phyloP scores from a whole-genome alignment of 2,888 invertebrate species.

The Dynastes hyllus region DNA sequence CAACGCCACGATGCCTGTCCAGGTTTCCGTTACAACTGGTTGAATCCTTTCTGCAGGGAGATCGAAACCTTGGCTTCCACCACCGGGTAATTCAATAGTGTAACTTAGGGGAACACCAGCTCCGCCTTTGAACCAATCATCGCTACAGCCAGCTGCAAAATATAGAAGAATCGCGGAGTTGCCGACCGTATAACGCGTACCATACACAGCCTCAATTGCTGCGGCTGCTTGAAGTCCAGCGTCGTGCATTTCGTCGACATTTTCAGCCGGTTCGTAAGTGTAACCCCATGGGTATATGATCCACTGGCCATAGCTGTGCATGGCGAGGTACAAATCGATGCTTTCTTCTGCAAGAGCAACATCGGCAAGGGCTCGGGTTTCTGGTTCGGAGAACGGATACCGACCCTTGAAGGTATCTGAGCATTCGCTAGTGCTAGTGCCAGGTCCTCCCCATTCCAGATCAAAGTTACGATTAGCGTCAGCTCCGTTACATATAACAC shows the following conservation, averaged over 20 bases:
- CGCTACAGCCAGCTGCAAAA: conserved; percentile 77
- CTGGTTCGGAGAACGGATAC: conserved; percentile 80
- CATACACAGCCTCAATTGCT: conserved; percentile 67
- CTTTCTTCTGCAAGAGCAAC: conserved; percentile 73
- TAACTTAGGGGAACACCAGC: conserved; percentile 75
- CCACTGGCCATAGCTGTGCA: conserved; percentile 84
- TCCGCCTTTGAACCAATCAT: conserved; percentile 77
- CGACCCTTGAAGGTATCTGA: conserved; percentile 77
- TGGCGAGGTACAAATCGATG: conserved; percentile 79
- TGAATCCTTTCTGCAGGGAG: conserved; percentile 74
- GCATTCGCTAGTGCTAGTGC: conserved; percentile 68
- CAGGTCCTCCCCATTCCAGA: conserved; percentile 77
- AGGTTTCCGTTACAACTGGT: conserved; percentile 76
- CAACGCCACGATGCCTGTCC: conserved; percentile 74
- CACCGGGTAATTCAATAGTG: conserved; percentile 79
- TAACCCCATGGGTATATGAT: conserved; percentile 82
- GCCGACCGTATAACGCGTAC: conserved; percentile 73
- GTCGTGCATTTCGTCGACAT: conserved; percentile 71
- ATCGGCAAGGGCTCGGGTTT: conserved; percentile 76
- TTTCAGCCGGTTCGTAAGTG: conserved; percentile 71
- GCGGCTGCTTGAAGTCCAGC: conserved; percentile 70
- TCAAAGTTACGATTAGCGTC: conserved; percentile 87
- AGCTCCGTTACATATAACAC: conserved; percentile 76
- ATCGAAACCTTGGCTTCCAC: conserved; percentile 74
- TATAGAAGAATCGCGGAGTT: conserved; percentile 70